These are phyloP conservation scores for Phalacrocorax carbo DNA, from an alignment of 2,113 vertebrate genomes.

Conservation along the genomic window DNA sequence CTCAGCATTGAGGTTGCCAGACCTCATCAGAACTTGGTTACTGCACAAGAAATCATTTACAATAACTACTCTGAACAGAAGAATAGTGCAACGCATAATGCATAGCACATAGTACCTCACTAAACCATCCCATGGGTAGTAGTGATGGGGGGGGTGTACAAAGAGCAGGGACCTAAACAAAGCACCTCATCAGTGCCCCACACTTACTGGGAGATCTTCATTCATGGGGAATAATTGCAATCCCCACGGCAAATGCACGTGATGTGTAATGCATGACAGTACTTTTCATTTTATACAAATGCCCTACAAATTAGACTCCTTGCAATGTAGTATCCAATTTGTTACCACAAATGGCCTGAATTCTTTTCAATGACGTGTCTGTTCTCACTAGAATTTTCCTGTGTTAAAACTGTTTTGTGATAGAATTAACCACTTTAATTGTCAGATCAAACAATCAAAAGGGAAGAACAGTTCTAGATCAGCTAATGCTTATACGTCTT, in stretches of 20 bases:
- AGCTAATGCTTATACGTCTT: background rate
- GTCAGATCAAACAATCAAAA: background rate
- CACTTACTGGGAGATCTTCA: background rate
- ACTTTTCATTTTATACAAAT: background rate
- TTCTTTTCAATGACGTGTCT: background rate
- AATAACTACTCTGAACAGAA: background rate
- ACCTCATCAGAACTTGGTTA: background rate
- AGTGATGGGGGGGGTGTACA: rapidly evolving
- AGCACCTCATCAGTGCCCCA: rapidly evolving
- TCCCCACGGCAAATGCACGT: rapidly evolving
- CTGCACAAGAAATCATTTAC: background rate
- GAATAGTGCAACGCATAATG: background rate
- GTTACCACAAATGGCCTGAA: background rate
- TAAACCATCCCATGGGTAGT: background rate
- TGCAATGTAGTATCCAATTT: background rate
- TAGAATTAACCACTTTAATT: background rate
- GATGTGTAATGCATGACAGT: background rate
- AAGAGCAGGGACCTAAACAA: background rate
- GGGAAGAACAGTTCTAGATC: background rate
- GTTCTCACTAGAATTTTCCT: background rate
- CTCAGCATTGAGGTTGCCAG: background rate
- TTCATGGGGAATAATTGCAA: background rate
- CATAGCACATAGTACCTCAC: background rate
- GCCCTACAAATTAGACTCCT: background rate
- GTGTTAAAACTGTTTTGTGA: background rate